Conservation (phyloP, 2,888 invertebrate genomes). For the Elgonia sp. region DNA sequence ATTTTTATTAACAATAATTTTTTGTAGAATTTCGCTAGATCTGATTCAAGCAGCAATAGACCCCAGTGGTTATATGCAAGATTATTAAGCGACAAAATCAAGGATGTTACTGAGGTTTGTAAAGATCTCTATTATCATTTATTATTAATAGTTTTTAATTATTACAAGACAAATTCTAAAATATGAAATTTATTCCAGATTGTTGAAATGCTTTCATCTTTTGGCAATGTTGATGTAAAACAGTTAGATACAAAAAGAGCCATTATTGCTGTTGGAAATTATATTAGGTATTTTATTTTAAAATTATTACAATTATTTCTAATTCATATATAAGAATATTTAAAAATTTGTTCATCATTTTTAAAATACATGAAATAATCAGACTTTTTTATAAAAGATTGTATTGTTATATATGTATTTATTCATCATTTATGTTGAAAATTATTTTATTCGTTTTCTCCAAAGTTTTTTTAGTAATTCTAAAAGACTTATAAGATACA, state of each 20-base stretch:
- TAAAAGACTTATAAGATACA: no score
- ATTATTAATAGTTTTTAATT: constrained; percentile 10
- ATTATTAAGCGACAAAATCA: constrained; percentile 77
- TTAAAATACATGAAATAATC: no score
- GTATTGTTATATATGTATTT: no score
- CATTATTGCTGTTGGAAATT: constrained; percentile 89
- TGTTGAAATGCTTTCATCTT: constrained; percentile 88
- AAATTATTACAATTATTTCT: neutral
- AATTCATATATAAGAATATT: no score
- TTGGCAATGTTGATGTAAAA: constrained; percentile 90
- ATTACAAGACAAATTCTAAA: neutral
- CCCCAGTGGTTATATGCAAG: constrained; percentile 88
- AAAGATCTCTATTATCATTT: neutral
- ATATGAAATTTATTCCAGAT: constrained; percentile 86
- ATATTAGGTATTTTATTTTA: constrained; percentile 87
- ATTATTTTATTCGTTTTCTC: no score
- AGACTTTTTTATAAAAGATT: no score
- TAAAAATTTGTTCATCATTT: no score
- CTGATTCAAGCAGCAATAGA: constrained; percentile 87
- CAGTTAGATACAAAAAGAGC: constrained; percentile 87
- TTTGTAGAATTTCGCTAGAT: constrained; percentile 87
- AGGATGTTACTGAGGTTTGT: constrained; percentile 76
- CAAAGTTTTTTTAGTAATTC: no score
- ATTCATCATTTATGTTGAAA: no score
- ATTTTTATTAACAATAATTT: constrained; percentile 18